Evolutionary conservation across 2,888 invertebrate genomes (phyloP).

Genomic region (Saturnia japonica): DNA sequence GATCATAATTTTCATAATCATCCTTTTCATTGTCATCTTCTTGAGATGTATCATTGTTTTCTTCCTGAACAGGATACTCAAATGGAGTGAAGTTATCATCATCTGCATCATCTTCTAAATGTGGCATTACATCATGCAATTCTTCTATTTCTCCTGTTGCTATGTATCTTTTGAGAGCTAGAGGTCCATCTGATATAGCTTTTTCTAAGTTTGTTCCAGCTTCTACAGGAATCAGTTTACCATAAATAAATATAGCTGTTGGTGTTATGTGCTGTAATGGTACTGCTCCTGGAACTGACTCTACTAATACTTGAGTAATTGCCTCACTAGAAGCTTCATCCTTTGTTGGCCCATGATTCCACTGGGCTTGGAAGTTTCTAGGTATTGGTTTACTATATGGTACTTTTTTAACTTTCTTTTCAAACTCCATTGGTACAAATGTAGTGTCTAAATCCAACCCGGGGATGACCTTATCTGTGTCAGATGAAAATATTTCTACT

Average conservation of each 20-base stretch:
- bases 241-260: slow-evolving; percentile 90
- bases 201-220: slow-evolving; percentile 88
- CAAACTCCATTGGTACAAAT: slow-evolving; percentile 84
- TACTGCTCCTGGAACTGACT: slow-evolving; percentile 90
- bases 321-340: slow-evolving; percentile 82
- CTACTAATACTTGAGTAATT: slow-evolving; percentile 86
- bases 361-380: slow-evolving; percentile 97
- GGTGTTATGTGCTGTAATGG: slow-evolving; percentile 89
- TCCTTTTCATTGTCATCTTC: slow-evolving; percentile 51
- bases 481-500: slow-evolving; percentile 87
- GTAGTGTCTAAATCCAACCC: slow-evolving; percentile 91
- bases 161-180: slow-evolving; percentile 88
- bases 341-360: slow-evolving; percentile 89
- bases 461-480: slow-evolving; percentile 87
- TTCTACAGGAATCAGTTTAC: slow-evolving; percentile 90
- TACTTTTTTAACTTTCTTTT: slow-evolving; percentile 90
- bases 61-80: slow-evolving; percentile 67
- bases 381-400: slow-evolving; percentile 98
- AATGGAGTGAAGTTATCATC: slow-evolving; percentile 72
- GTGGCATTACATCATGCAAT: slow-evolving; percentile 88
- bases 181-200: slow-evolving; percentile 89
- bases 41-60: slow-evolving; percentile 48
- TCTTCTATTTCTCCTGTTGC: slow-evolving; percentile 92
- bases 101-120: slow-evolving; percentile 83
- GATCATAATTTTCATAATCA: slow-evolving; percentile 55